Base-by-base conservation (phyloP, 1,140 invertebrate species). In the Tribolium madens region DNA sequence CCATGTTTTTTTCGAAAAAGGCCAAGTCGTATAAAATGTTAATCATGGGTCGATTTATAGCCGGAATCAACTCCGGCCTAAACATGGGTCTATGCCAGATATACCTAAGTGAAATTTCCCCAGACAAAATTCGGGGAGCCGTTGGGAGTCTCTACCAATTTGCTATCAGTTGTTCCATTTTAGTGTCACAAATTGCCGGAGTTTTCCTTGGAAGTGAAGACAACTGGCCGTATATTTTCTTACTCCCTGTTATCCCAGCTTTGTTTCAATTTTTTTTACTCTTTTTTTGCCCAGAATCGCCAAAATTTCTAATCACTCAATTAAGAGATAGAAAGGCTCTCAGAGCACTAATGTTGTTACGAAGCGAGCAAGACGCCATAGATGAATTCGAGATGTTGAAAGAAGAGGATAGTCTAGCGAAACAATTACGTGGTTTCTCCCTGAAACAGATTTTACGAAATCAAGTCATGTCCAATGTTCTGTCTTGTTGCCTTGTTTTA, bases 341-440 rank as follows among this genome's bases (percentile, higher is more conserved):
- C 80, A 89, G 82, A 93, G 92, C 92, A 76, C 83, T 95, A 5
- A 89, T 89, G 4, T 94, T 92, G 93, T 82, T 96, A 0, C 86
- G 94, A 52, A 91, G 91, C 4, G 92, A 91, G 3, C 87, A 89
- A 7, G 91, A 94, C 73, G 92, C 96, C 5, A 91, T 94, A 48
- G 91, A 91, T 2, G 94, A 96, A 83, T 92, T 96, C 88, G 92
- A 94, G 47, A 93, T 94, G 80, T 95, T 96, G 93, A 89, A 92
- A 79, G 85, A 89, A 14, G 94, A 96, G 85, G 90, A 42, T 42
- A 42, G 36, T 42, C n/a, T 42, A n/a, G 36, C n/a, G n/a, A 42
- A 42, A 42, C 36, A 42, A 2, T 9, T 42, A n/a, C 36, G 36
- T 10, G 36, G 36, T 42, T 42, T n/a, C 7, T 7, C 36, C 9